Base-by-base conservation (phyloP, 2,888 invertebrate species). In the Electrophaes corylata region DNA sequence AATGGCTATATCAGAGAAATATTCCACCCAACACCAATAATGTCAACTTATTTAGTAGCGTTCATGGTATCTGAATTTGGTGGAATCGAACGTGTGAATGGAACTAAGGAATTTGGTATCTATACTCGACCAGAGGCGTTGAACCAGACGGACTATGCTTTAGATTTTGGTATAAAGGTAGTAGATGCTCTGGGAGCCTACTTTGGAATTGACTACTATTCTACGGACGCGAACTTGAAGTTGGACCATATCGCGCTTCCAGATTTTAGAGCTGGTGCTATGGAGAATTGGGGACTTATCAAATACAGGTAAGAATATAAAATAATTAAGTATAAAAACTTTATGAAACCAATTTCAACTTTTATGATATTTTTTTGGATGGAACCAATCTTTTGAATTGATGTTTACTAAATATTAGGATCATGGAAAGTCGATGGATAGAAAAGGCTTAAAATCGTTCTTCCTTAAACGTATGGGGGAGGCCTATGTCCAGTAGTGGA, bases 281-380 rank as follows among this genome's bases (percentile, higher is more conserved):
- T 98, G 97, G 97, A 97, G 78, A 98, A 98, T 79, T 98, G 97
- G 97, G 98, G 97, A 5, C 88, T 98, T 19, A 93, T 97, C 5
- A 97, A 96, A 2, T 98, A 96, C 85, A 94, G 94, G 95, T 95
- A n/a, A 26, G 11, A 1, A n/a, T n/a, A n/a, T n/a, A n/a, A n/a
- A n/a, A n/a, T n/a, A n/a, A n/a, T n/a, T n/a, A n/a, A n/a, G n/a
- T n/a, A n/a, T n/a, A n/a, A n/a, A n/a, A n/a, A n/a, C n/a, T n/a
- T n/a, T n/a, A n/a, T n/a, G n/a, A n/a, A n/a, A n/a, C n/a, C n/a
- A n/a, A n/a, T n/a, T n/a, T n/a, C n/a, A n/a, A n/a, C n/a, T n/a
- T n/a, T n/a, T n/a, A n/a, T n/a, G n/a, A n/a, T n/a, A n/a, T n/a
- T n/a, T n/a, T n/a, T n/a, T n/a, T n/a, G n/a, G n/a, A n/a, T n/a